Evolutionary conservation across 92 coral and sea anemone species (phyloP).

Genomic region (Desmophyllum pertusum): DNA sequence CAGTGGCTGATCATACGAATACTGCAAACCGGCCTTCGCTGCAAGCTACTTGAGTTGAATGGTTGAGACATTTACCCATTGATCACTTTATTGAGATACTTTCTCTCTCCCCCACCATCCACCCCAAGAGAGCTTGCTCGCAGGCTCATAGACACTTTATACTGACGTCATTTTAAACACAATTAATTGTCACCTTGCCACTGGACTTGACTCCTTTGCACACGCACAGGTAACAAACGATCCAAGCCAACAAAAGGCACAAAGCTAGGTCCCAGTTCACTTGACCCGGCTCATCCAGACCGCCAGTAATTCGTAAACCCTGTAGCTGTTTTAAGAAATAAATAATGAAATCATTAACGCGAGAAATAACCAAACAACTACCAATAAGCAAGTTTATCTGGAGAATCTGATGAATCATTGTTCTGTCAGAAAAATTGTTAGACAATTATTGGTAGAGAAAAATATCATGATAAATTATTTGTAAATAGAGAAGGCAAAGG

Average conservation of each 20-base stretch:
- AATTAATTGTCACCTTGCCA: constrained; percentile 65
- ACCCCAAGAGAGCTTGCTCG: too few species aligned
- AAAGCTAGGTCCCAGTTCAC: constrained; percentile 78
- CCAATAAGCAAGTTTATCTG: not conserved
- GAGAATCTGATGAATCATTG: too few species aligned
- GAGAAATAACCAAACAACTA: not conserved
- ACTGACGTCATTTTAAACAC: not conserved
- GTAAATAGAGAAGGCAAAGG: too few species aligned
- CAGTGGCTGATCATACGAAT: too few species aligned
- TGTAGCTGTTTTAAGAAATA: constrained; percentile 20
- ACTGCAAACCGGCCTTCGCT: too few species aligned
- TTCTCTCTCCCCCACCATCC: too few species aligned
- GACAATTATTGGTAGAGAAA: too few species aligned
- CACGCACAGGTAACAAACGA: constrained; percentile 37
- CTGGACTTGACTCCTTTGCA: constrained; percentile 84
- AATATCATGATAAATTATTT: too few species aligned
- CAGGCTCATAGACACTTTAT: not conserved
- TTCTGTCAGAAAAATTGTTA: too few species aligned
- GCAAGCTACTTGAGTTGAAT: too few species aligned
- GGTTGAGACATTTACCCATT: too few species aligned
- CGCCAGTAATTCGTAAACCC: constrained; percentile 64
- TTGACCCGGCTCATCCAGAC: constrained; percentile 54
- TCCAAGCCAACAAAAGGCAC: constrained; percentile 52
- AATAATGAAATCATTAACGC: not conserved
- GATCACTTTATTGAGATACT: too few species aligned